A percentile compares a stretch with the other conserved stretches of the same genome.
Evolutionary conservation across 2,888 invertebrate species (phyloP).

Genomic region (Yponomeuta cagnagella): DNA sequence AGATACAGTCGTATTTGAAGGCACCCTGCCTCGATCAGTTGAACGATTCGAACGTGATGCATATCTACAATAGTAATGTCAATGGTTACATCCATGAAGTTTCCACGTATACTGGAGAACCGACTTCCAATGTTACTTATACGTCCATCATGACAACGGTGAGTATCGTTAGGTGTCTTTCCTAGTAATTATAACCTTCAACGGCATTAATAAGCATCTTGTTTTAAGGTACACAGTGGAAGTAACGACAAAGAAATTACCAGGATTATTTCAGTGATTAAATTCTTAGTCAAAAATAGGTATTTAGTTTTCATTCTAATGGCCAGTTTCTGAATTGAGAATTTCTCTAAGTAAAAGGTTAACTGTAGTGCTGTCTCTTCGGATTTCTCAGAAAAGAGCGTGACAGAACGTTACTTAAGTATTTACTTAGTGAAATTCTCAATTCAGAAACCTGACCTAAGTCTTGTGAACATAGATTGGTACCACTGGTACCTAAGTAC

Average conservation of each 20-base stretch:
- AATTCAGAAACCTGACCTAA: no score
- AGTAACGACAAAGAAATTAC: not conserved
- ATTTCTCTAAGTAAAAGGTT: no score
- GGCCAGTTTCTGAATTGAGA: no score
- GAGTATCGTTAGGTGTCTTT: not conserved
- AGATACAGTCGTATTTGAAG: slow-evolving; percentile 45
- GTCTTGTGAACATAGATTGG: no score
- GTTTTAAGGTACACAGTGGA: slow-evolving; percentile 13
- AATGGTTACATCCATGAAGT: slow-evolving; percentile 18
- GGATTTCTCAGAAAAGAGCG: no score
- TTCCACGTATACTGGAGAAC: slow-evolving; percentile 25
- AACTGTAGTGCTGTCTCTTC: no score
- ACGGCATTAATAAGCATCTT: not conserved
- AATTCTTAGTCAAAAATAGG: not conserved
- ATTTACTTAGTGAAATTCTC: no score
- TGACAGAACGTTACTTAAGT: no score
- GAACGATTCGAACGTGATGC: slow-evolving; percentile 19
- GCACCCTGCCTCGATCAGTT: slow-evolving; percentile 45
- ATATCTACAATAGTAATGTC: slow-evolving; percentile 28
- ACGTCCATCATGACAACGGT: slow-evolving; percentile 24
- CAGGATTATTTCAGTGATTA: not conserved
- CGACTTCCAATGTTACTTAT: slow-evolving; percentile 25
- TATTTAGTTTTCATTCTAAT: no score
- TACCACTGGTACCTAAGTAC: no score
- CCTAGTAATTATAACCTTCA: not conserved